Evolutionary conservation across 2,113 vertebrate genomes (phyloP).

Genomic region (Perca fluviatilis): DNA sequence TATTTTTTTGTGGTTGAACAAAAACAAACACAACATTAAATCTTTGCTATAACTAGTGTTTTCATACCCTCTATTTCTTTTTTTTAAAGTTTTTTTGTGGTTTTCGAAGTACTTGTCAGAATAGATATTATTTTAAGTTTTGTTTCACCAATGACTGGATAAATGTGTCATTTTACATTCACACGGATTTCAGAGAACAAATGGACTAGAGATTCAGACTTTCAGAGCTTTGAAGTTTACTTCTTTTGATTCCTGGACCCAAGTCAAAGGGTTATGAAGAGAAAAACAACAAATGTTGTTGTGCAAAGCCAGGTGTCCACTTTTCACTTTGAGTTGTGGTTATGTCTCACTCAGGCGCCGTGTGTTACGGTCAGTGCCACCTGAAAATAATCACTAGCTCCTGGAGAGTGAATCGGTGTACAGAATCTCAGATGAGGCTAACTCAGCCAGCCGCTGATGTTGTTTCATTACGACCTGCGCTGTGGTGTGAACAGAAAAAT

Average conservation of each 20-base stretch:
- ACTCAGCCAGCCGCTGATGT: slow-evolving; percentile 46
- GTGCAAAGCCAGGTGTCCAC: slow-evolving; percentile 35
- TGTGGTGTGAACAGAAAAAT: slow-evolving; percentile 56
- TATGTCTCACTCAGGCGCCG: slow-evolving; percentile 25
- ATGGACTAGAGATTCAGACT: neutral
- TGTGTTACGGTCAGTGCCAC: slow-evolving; percentile 38
- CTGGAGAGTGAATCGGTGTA: slow-evolving; percentile 46
- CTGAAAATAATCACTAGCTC: slow-evolving; percentile 54
- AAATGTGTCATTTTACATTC: slow-evolving; percentile 23
- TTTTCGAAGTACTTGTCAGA: slow-evolving; percentile 23
- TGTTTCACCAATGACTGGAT: neutral
- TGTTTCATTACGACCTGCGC: slow-evolving; percentile 73
- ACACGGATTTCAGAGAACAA: neutral
- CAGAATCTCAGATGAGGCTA: slow-evolving; percentile 41
- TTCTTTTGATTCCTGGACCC: neutral
- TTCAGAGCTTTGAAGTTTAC: neutral
- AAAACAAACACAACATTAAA: neutral
- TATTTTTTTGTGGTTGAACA: neutral
- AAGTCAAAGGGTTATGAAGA: neutral
- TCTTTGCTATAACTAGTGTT: slow-evolving; percentile 1
- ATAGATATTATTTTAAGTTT: neutral
- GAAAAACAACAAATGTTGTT: slow-evolving; percentile 13
- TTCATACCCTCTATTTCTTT: neutral
- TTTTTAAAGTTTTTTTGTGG: neutral
- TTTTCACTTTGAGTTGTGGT: slow-evolving; percentile 39